Conservation (phyloP, 2,113 vertebrate genomes). For the Thamnaconus septentrionalis region DNA sequence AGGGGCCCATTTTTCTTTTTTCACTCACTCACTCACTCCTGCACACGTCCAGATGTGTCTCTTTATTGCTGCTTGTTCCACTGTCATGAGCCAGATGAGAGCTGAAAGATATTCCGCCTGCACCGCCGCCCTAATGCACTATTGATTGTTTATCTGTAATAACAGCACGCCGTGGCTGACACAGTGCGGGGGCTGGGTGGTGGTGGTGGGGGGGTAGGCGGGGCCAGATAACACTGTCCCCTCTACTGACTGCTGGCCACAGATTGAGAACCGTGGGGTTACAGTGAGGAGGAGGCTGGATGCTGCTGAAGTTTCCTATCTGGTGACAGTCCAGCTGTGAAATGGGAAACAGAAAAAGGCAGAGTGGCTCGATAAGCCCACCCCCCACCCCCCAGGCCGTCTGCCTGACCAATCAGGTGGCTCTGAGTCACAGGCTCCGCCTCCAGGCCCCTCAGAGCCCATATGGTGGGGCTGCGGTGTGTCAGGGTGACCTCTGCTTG, state of each 20-base stretch:
- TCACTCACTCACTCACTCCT: neutral
- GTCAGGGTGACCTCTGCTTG: conserved; percentile 56
- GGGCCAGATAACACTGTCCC: conserved; percentile 56
- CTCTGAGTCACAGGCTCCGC: conserved; percentile 32
- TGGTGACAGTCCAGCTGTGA: conserved; percentile 62
- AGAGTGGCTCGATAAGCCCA: conserved; percentile 62
- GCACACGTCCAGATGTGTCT: conserved; percentile 2
- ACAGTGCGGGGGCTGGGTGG: neutral
- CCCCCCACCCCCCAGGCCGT: conserved; percentile 55
- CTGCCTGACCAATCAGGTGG: conserved; percentile 20
- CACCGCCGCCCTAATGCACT: conserved; percentile 57
- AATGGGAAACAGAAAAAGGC: conserved; percentile 69
- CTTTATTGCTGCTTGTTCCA: conserved; percentile 19
- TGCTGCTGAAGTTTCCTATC: conserved; percentile 52
- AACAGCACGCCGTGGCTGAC: conserved; percentile 16
- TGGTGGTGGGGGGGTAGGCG: conserved; percentile 14
- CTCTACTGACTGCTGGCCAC: conserved; percentile 45
- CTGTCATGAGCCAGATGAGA: conserved; percentile 44
- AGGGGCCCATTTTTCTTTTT: conserved; percentile 18
- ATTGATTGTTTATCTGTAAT: conserved; percentile 75
- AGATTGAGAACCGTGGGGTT: conserved; percentile 52
- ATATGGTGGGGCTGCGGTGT: conserved; percentile 52
- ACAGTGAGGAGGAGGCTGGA: conserved; percentile 39
- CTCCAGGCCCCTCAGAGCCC: conserved; percentile 33
- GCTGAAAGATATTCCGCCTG: conserved; percentile 53